Conservation (phyloP, 2,113 vertebrate genomes). For the Corythornis cristatus region DNA sequence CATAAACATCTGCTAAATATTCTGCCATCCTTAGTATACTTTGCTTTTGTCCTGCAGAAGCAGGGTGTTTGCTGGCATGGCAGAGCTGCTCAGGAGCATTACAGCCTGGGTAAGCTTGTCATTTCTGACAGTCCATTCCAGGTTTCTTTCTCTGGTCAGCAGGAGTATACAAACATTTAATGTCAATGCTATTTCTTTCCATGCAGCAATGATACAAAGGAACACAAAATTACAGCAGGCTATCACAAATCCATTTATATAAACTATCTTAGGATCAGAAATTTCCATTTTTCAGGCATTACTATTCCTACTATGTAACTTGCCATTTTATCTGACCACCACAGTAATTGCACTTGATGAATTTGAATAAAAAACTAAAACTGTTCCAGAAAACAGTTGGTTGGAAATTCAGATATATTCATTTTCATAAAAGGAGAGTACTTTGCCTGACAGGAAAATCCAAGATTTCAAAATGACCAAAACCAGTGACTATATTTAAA, state of each 20-base stretch:
- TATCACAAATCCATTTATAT: neutral
- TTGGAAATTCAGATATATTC: neutral
- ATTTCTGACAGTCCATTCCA: neutral
- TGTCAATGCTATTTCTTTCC: neutral
- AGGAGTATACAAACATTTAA: neutral
- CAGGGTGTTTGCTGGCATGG: neutral
- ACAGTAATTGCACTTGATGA: neutral
- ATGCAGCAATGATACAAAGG: neutral
- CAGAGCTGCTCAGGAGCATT: neutral
- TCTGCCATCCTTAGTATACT: neutral
- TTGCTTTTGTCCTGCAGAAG: neutral
- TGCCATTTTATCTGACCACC: neutral
- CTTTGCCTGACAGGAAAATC: neutral
- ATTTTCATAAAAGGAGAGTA: neutral
- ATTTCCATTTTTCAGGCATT: neutral
- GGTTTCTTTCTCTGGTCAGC: neutral
- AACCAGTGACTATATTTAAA: neutral
- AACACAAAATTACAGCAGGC: neutral
- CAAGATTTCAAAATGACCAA: neutral
- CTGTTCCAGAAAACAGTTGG: fast-evolving
- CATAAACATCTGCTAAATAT: conserved; percentile 24
- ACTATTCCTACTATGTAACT: neutral
- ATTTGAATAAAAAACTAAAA: neutral
- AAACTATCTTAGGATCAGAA: neutral
- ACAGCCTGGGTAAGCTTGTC: neutral